Base-by-base conservation (phyloP, 92 coral and sea anemone genomes). In the Pocillopora meandrina region DNA sequence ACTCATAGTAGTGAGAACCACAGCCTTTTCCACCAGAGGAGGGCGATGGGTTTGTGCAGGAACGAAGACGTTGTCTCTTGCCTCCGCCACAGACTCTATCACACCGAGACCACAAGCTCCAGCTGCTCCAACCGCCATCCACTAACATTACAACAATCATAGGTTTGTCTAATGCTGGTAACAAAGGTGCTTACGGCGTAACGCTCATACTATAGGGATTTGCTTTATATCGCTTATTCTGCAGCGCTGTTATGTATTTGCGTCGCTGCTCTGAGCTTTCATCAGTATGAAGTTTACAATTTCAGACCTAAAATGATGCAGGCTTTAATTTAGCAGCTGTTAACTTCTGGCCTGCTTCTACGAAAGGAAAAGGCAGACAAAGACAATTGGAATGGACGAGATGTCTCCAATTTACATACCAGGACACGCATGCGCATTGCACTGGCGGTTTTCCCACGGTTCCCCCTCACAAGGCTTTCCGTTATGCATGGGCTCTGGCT, bases 11-110 rank as follows among this genome's bases (percentile, higher is more conserved):
- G 36, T 56, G 47, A 63, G 82, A 13, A 52, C 84, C 84, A 69
- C 84, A 80, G 18, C 84, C 76, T 68, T 67, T 80, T 19, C 84
- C 66, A 60, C 76, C 76, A 56, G 18, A 56, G 67, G 23, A 66
- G 61, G 75, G 84, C 26, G 76, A 76, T 11, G 76, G 75, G 19
- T 67, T 80, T 31, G 84, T 80, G 11, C 84, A 80, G 65, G 84
- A 56, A 18, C 76, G 76, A 56, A 16, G 55, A 55, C 84, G 84
- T 19, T 80, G 56, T n/a, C 84, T 55, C 14, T 31, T 4, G 21
- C 76, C 84, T 26, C 76, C 66, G 18, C 84, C 76, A 57, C 76
- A 67, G 63, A 71, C 14, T 57, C 69, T 80, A 21, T 57, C 84
- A 67, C 76, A 67, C 12, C 56, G 65, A n/a, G 56, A 80, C 84